phyloP scores from a whole-genome alignment of 2,113 vertebrate genomes.

The Ceratotherium simum region DNA sequence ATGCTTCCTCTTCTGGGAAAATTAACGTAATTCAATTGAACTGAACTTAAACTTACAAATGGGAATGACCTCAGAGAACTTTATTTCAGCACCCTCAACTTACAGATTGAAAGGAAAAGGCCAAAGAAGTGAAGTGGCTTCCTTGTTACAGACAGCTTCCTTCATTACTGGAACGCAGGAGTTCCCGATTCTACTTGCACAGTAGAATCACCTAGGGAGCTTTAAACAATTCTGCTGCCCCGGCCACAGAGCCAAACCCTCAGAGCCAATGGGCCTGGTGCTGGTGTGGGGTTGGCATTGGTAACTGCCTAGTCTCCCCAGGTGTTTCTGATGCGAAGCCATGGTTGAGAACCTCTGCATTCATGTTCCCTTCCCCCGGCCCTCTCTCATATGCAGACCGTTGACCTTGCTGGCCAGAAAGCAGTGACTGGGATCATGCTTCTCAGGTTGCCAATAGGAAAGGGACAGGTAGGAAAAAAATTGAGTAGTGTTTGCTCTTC shows the following conservation, averaged over 20 bases:
- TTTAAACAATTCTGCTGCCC: neutral
- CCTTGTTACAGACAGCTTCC: neutral
- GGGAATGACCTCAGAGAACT: neutral
- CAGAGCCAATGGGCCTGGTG: neutral
- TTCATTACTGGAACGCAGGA: neutral
- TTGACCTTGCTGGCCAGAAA: neutral
- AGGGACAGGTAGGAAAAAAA: accelerated
- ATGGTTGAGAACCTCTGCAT: neutral
- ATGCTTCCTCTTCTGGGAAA: neutral
- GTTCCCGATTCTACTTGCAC: neutral
- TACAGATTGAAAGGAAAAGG: neutral
- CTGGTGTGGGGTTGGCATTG: neutral
- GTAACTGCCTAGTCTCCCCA: neutral
- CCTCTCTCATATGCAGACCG: accelerated
- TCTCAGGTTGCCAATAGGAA: neutral
- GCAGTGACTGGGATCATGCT: accelerated
- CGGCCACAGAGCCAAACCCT: neutral
- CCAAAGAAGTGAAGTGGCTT: neutral
- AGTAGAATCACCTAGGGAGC: neutral
- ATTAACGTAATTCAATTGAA: neutral
- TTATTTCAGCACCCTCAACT: neutral
- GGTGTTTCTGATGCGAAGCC: neutral
- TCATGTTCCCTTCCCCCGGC: neutral
- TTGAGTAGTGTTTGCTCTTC: neutral
- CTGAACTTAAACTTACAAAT: neutral